These are phyloP conservation scores for Ailurus styani DNA, from an alignment of 2,113 vertebrate species.

Conservation along the genomic window DNA sequence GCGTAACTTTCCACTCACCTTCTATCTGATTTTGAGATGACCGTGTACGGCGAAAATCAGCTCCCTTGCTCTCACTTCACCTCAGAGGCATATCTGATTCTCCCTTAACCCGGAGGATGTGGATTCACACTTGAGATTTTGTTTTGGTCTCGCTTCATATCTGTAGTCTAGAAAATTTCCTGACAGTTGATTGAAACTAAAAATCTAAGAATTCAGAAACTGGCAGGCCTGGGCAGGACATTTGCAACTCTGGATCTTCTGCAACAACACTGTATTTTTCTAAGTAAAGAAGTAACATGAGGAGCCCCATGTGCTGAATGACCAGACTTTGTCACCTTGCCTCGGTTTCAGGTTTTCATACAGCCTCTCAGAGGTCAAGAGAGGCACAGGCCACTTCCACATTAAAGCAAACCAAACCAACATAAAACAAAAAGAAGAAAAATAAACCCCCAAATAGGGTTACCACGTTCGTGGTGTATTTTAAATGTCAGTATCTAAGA, in stretches of 20 bases:
- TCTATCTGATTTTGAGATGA: background rate
- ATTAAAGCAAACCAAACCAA: background rate
- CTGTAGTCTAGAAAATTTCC: constrained; percentile 7
- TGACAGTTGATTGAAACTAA: background rate
- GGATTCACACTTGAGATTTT: background rate
- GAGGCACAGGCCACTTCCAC: background rate
- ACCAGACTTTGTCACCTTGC: constrained; percentile 29
- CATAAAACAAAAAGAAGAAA: background rate
- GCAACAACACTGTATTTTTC: background rate
- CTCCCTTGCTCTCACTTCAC: fast-evolving
- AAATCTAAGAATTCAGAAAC: constrained; percentile 1
- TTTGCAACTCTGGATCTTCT: background rate
- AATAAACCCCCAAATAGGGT: background rate
- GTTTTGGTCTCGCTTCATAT: background rate
- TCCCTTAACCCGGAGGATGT: background rate
- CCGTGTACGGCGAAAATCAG: background rate
- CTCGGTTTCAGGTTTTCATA: constrained; percentile 46
- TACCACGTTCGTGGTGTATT: background rate
- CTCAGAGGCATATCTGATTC: background rate
- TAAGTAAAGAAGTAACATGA: constrained; percentile 52
- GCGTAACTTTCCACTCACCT: background rate
- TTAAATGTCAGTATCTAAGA: constrained; percentile 2
- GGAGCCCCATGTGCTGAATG: constrained; percentile 13
- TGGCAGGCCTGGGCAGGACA: background rate
- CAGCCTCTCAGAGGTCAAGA: constrained; percentile 47